Conservation (phyloP, 2,113 vertebrate genomes). For the Anolis carolinensis region DNA sequence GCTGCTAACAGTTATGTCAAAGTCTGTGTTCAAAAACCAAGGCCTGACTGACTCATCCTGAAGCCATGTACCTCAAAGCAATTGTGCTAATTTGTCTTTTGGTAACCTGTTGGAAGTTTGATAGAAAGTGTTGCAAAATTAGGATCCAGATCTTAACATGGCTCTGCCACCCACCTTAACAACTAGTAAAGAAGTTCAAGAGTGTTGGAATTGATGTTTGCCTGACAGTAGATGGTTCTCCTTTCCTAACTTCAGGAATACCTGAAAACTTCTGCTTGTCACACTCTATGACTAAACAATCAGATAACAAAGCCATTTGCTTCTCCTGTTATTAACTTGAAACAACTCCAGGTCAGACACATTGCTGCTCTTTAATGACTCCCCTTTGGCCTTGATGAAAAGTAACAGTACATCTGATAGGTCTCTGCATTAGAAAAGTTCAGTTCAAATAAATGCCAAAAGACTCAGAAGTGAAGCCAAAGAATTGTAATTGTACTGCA, state of each 20-base stretch:
- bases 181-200: background rate
- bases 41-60: conserved; percentile 52
- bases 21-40: no score
- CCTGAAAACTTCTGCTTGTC: conserved; percentile 21
- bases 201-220: conserved; percentile 15
- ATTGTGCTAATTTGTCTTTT: conserved; percentile 59
- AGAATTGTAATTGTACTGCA: background rate
- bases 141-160: conserved; percentile 31
- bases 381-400: rapidly evolving
- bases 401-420: background rate
- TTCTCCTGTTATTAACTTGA: background rate
- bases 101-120: conserved; percentile 38
- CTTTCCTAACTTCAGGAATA: conserved; percentile 44
- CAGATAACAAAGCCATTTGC: conserved; percentile 34
- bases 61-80: conserved; percentile 64
- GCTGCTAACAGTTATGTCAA: background rate
- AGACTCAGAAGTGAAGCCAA: background rate
- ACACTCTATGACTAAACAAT: conserved; percentile 36
- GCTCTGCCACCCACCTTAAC: background rate
- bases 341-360: background rate
- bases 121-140: conserved; percentile 37
- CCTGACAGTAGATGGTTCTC: conserved; percentile 30
- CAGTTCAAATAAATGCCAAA: background rate
- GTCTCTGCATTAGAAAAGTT: background rate
- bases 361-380: background rate